Percentiles rank a stretch among this genome's conserved stretches.
Conservation (phyloP, 2,797 vertebrate species). For the Chrosomus eos region DNA sequence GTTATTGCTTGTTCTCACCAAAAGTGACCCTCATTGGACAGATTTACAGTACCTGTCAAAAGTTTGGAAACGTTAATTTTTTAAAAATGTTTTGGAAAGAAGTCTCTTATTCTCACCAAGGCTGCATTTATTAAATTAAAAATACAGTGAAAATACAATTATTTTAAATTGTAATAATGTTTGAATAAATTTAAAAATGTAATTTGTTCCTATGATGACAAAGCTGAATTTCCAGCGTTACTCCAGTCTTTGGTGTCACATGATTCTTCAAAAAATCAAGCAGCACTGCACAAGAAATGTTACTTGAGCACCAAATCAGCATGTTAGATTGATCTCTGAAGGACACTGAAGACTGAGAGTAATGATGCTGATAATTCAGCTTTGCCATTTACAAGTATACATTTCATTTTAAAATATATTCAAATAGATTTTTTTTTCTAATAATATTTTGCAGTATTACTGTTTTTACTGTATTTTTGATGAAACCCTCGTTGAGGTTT, state of each 20-base stretch:
- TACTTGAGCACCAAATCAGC: not conserved
- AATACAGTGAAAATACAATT: not conserved
- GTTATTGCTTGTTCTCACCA: not conserved
- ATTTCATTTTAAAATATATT: not conserved
- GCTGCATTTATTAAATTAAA: not conserved
- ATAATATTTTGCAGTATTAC: not conserved
- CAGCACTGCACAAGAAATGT: not conserved
- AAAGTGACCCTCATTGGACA: not conserved
- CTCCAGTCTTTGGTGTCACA: not conserved
- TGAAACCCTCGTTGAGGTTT: not conserved
- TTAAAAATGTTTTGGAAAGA: not conserved
- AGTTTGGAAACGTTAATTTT: not conserved
- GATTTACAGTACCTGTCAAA: not conserved
- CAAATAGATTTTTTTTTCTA: not conserved
- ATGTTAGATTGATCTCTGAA: not conserved
- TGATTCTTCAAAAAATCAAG: not conserved
- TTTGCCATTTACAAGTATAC: not conserved
- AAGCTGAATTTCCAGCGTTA: not conserved
- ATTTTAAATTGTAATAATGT: not conserved
- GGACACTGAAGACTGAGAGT: not conserved
- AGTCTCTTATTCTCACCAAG: not conserved
- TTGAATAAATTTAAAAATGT: not conserved
- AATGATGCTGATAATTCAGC: not conserved
- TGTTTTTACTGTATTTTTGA: not conserved
- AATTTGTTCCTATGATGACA: not conserved